A percentile compares a stretch with the other conserved stretches of the same genome.
These are phyloP conservation scores for Cheilosia urbana DNA, from an alignment of 2,888 invertebrate species.

Conservation along the genomic window DNA sequence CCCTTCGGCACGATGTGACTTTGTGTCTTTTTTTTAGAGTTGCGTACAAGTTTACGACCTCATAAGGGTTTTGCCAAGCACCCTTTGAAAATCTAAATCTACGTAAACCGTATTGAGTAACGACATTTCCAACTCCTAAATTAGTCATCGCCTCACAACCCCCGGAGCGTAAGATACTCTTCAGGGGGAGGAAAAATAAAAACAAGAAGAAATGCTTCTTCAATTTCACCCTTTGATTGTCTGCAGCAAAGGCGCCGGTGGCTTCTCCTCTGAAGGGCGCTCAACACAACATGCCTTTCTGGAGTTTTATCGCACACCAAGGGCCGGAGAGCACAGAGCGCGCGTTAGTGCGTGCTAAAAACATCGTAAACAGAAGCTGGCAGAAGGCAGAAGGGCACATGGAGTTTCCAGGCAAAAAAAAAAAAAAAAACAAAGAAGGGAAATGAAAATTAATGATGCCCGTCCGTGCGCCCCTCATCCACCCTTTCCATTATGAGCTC, in stretches of 20 bases:
- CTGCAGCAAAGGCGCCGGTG: background rate
- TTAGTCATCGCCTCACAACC: conserved; percentile 70
- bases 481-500: background rate
- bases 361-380: conserved; percentile 63
- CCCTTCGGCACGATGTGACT: background rate
- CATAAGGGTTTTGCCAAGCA: background rate
- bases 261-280: conserved; percentile 61
- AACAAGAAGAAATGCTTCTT: conserved; percentile 13
- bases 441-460: conserved; percentile 71
- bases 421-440: conserved; percentile 16
- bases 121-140: conserved; percentile 60
- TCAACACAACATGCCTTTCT: conserved; percentile 41
- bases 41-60: conserved; percentile 38
- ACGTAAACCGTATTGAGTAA: conserved; percentile 48
- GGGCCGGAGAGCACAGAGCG: conserved; percentile 21
- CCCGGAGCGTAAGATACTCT: conserved; percentile 52
- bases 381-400: conserved; percentile 11
- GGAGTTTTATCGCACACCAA: conserved; percentile 39
- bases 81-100: conserved; percentile 20
- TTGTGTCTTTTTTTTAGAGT: conserved; percentile 27
- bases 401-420: background rate
- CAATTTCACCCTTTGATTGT: conserved; percentile 24
- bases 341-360: conserved; percentile 75
- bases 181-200: background rate
- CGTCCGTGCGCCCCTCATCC: conserved; percentile 25